phyloP scores from a whole-genome alignment of 2,113 vertebrate genomes.

The Pelecanoides urinatrix region DNA sequence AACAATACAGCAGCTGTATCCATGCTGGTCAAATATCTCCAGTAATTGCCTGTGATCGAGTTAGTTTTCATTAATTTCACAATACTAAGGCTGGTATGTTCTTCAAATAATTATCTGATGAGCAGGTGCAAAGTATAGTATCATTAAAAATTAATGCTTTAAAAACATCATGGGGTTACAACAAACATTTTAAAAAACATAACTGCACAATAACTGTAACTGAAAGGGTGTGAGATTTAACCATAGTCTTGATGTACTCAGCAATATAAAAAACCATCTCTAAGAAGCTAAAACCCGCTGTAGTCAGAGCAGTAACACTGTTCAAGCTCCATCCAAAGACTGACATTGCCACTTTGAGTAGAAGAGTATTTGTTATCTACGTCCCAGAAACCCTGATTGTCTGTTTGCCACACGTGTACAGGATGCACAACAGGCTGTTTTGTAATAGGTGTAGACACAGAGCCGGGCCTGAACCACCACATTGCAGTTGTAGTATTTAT shows the following conservation, averaged over 20 bases:
- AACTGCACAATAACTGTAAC: not conserved
- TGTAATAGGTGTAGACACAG: slow-evolving; percentile 95
- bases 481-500: slow-evolving; percentile 96
- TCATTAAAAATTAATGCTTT: not conserved
- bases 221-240: slow-evolving; percentile 4
- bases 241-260: not conserved
- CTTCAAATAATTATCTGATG: slow-evolving; percentile 12
- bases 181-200: slow-evolving; percentile 36
- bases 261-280: not conserved
- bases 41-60: not conserved
- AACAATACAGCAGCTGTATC: not conserved
- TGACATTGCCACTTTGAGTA: not conserved
- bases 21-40: not conserved
- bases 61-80: not conserved
- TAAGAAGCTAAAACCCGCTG: not conserved
- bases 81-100: not conserved
- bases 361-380: slow-evolving; percentile 75
- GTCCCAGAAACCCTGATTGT: slow-evolving; percentile 72
- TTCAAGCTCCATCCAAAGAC: not conserved
- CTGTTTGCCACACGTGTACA: slow-evolving; percentile 81
- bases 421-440: slow-evolving; percentile 89
- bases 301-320: not conserved
- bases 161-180: slow-evolving; percentile 18
- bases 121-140: slow-evolving; percentile 1
- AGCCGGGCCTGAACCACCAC: slow-evolving; percentile 96